phyloP scores from a whole-genome alignment of 2,113 vertebrate genomes.

The Empidonax alnorum region DNA sequence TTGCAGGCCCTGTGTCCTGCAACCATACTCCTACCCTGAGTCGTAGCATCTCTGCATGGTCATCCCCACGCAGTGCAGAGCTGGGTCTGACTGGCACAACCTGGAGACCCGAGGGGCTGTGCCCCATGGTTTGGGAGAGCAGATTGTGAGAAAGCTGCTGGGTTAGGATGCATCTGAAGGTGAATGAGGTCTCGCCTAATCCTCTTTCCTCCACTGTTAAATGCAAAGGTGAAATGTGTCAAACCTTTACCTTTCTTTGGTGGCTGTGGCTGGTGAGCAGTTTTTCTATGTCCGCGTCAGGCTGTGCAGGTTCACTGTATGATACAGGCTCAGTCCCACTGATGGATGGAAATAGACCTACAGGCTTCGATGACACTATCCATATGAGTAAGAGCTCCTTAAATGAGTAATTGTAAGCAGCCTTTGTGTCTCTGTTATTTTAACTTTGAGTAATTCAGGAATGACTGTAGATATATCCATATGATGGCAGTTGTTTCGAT shows the following conservation, averaged over 20 bases:
- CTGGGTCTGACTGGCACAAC: neutral
- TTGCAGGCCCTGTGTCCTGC: neutral
- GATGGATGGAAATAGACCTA: neutral
- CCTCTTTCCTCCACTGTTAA: rapidly evolving
- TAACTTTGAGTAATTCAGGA: slow-evolving; percentile 65
- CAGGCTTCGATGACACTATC: neutral
- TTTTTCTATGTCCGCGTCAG: neutral
- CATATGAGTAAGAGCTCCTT: slow-evolving; percentile 34
- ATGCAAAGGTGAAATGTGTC: neutral
- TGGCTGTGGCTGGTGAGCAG: neutral
- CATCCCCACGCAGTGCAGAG: rapidly evolving
- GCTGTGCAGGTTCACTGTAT: neutral
- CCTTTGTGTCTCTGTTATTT: slow-evolving; percentile 30
- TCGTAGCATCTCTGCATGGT: neutral
- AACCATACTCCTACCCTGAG: rapidly evolving
- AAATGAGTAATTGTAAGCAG: slow-evolving; percentile 36
- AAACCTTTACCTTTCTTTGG: neutral
- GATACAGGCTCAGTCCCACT: neutral
- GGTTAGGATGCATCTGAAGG: neutral
- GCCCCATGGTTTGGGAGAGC: neutral
- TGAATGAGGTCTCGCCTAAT: rapidly evolving
- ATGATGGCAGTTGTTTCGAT: slow-evolving; percentile 24
- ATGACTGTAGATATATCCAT: slow-evolving; percentile 31
- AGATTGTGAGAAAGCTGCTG: neutral
- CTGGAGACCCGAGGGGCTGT: rapidly evolving